Conservation (phyloP, 2,888 invertebrate species). For the Crepidodera aurea region DNA sequence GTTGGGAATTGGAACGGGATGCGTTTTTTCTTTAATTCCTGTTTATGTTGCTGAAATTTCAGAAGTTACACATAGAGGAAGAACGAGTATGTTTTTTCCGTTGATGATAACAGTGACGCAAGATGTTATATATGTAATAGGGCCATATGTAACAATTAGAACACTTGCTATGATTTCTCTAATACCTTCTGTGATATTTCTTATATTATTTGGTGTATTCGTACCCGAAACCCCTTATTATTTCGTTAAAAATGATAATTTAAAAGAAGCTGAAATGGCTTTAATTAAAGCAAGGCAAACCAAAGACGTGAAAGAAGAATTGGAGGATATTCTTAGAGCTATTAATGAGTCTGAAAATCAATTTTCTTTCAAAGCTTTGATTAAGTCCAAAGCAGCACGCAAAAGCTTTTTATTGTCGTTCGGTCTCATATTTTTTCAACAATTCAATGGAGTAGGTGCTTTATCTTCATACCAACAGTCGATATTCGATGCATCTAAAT, state of each 20-base stretch:
- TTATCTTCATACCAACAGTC: conserved; percentile 78
- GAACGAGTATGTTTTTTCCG: conserved; percentile 39
- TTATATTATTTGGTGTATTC: conserved; percentile 40
- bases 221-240: conserved; percentile 48
- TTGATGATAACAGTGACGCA: conserved; percentile 39
- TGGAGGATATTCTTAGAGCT: conserved; percentile 36
- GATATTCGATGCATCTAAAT: conserved; percentile 67
- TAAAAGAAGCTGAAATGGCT: conserved; percentile 70
- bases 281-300: conserved; percentile 66
- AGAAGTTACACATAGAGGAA: conserved; percentile 77
- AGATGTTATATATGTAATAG: conserved; percentile 40
- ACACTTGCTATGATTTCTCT: conserved; percentile 40
- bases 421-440: conserved; percentile 54
- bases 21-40: conserved; percentile 76
- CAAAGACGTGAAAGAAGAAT: conserved; percentile 40
- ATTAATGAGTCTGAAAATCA: conserved; percentile 35
- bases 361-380: conserved; percentile 30
- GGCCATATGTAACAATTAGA: conserved; percentile 44
- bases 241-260: conserved; percentile 48
- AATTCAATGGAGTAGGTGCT: conserved; percentile 72
- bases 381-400: conserved; percentile 30
- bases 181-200: conserved; percentile 41
- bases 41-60: conserved; percentile 89
- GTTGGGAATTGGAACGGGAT: conserved; percentile 72
- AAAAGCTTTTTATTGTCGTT: conserved; percentile 58